Evolutionary conservation across 1,140 invertebrate genomes (phyloP), one percentile per base, ranked within the genome.

Genomic region (Oncopodura yosiiana): DNA sequence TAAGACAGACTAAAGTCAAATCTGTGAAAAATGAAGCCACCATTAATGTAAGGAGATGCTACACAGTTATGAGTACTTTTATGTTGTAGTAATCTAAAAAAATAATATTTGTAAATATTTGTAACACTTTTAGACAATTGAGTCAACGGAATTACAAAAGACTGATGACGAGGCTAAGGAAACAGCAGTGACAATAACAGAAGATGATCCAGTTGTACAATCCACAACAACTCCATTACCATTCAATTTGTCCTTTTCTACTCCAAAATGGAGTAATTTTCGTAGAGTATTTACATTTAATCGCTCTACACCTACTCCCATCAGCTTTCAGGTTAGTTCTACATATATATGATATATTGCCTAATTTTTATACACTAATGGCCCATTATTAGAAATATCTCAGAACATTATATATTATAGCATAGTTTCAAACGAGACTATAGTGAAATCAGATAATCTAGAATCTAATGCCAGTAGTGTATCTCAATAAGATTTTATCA

Each of bases 271-370:
- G 53, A 27, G 38, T 3, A 56, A 56, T 24, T 56, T 56, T 34
- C 26, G 53, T 14, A 23, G 38, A 6, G 53, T 56, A 4, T 56
- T 56, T 19, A 56, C 36, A 16, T 56, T 56, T 38, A 56, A 56
- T 42, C 44, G 46, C 18, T 41, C 36, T 12, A 56, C 53, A 16
- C 53, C 53, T 8, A 26, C 37, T 3, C 34, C 30, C 30, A 34
- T 49, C 18, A 19, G 8, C 23, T n/a, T n/a, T n/a, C n/a, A n/a
- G n/a, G 30, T 23, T 12, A 19, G 24, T 30, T 19, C 18, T n/a
- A 37, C 21, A 21, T 11, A 44, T 36, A 32, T 49, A 16, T 24
- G 34, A 24, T n/a, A 6, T 11, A 5, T 8, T 12, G 24, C 19
- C 18, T 23, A 11, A 44, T 21, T 23, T 8, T 23, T 23, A 19